These are phyloP conservation scores for Potamarius usumacintae DNA, from an alignment of 2,113 vertebrate species.

Conservation along the genomic window DNA sequence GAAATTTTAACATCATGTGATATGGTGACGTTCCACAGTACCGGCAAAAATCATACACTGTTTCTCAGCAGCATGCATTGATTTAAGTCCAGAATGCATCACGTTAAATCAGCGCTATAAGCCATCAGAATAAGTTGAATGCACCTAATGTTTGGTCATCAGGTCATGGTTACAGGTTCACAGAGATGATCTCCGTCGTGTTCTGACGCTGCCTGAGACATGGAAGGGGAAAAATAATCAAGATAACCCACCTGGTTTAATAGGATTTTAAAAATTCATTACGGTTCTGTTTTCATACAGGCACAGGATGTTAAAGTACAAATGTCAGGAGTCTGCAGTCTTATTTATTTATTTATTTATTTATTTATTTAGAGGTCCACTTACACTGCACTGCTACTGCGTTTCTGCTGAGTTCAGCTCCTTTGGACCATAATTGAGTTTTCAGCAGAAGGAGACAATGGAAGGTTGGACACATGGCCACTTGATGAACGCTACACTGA, in stretches of 20 bases:
- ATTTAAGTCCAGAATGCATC: too few relatives aligned
- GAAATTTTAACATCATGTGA: too few relatives aligned
- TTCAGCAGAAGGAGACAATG: constrained; percentile 16
- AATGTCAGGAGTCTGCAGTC: constrained; percentile 12
- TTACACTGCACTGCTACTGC: constrained; percentile 3
- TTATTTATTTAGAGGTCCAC: constrained; percentile 1
- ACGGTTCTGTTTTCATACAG: background rate
- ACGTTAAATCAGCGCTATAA: too few relatives aligned
- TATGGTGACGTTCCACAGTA: too few relatives aligned
- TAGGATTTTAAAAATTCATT: background rate
- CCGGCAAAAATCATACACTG: too few relatives aligned
- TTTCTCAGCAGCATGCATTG: too few relatives aligned
- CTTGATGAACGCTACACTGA: constrained; percentile 40
- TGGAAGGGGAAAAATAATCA: background rate
- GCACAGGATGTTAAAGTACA: background rate
- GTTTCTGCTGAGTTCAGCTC: constrained; percentile 27
- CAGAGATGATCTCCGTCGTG: background rate
- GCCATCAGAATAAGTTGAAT: too few relatives aligned
- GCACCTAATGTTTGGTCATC: background rate
- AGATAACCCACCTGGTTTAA: background rate
- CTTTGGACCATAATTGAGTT: constrained; percentile 51
- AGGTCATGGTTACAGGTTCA: background rate
- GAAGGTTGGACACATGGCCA: constrained; percentile 24
- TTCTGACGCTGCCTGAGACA: background rate
- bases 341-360: background rate